Evolutionary conservation across 1,140 invertebrate species (phyloP).

Genomic region (Anastatus disparis): DNA sequence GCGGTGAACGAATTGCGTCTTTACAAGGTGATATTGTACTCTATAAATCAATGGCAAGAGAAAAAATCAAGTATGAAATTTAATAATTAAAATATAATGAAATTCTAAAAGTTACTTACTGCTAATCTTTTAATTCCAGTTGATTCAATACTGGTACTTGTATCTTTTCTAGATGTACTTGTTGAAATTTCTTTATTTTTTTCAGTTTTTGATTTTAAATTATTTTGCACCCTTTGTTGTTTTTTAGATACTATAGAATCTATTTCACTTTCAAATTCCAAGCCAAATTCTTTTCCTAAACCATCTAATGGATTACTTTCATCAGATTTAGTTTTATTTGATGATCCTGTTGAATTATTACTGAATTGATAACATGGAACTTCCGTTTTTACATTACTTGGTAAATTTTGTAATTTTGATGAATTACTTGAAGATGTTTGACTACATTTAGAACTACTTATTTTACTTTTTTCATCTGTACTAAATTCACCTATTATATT

Average conservation of each 20-base stretch:
- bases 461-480: not conserved
- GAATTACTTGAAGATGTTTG: not conserved
- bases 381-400: not conserved
- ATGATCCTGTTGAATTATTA: not conserved
- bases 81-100: not conserved
- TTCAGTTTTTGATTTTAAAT: not conserved
- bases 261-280: constrained; percentile 4
- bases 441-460: not conserved
- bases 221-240: not conserved
- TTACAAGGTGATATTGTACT: constrained; percentile 29
- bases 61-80: constrained; percentile 10
- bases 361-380: not conserved
- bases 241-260: not conserved
- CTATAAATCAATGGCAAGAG: constrained; percentile 13
- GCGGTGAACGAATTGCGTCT: not conserved
- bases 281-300: constrained; percentile 1
- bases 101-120: no score
- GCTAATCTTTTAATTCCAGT: constrained; percentile 40
- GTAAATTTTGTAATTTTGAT: constrained; percentile 2
- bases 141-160: not conserved
- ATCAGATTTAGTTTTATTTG: not conserved
- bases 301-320: not conserved
- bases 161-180: not conserved
- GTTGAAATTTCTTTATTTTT: not conserved
- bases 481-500: not conserved